Base-by-base conservation (phyloP, 2,113 vertebrate genomes). In the Neogale vison region DNA sequence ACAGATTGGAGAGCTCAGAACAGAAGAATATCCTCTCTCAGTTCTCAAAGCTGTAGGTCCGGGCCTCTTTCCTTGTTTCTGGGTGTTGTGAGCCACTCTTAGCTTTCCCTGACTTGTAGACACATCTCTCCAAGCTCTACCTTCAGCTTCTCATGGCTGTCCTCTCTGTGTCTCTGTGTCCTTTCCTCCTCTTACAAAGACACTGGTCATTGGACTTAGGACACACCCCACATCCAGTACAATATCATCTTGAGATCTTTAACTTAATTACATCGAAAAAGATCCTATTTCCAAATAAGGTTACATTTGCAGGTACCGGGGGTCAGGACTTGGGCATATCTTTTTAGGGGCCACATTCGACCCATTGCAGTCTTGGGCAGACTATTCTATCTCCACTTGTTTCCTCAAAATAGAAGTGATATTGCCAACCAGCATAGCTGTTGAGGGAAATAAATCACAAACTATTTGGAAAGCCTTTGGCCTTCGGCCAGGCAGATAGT, bases 61-160 rank as follows among this genome's bases (percentile, higher is more conserved):
- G 0, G 7, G 3, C 26, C 29, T 63, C 21, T n/a, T 4, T 85
- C 39, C 52, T 55, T 14, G 13, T 4, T 76, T 69, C 42, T 50
- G 31, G 21, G 29, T 6, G 4, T 23, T 3, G 3, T 20, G 6
- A 34, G 1, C 7, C 10, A 14, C 8, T 24, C 8, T 15, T 45
- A 8, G 8, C 0, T 1, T 12, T 26, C 20, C 10, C n/a, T 57
- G 29, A 29, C 36, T 36, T 45, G 3, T 3, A 36, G 50, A 65
- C 20, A 8, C 4, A 24, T n/a, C 6, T 3, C 21, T 9, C 39
- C 24, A 65, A 1, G 6, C 14, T 84, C 92, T 45, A 8, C 77
- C 36, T 76, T 31, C 39, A 17, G 31, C 29, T 74, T 18, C 14
- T 6, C 1, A 0, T 45, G 71, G 17, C 10, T 1, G 1, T 12